Percentiles rank a stretch among this genome's conserved stretches.
Evolutionary conservation across 1,140 invertebrate genomes (phyloP).

Genomic region (Caerostris extrusa): DNA sequence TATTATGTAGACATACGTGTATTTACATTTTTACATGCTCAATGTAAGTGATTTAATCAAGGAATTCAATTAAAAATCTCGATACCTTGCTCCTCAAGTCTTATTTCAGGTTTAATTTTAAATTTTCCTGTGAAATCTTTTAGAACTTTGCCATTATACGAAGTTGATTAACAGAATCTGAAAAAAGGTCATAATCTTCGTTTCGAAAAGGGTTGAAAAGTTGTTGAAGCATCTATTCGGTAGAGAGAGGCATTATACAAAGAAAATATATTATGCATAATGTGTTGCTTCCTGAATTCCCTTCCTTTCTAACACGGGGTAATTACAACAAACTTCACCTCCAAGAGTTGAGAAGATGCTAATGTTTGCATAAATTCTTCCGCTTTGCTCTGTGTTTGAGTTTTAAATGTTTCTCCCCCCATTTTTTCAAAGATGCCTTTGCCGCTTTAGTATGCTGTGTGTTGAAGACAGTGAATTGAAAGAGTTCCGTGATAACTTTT

Average conservation of each 20-base stretch:
- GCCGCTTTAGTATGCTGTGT: no score
- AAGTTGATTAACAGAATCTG: background rate
- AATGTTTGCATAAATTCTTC: slow-evolving; percentile 9
- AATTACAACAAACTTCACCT: background rate
- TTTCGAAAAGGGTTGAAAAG: background rate
- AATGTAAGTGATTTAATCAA: no score
- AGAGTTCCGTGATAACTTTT: no score
- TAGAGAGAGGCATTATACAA: background rate
- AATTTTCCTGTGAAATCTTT: background rate
- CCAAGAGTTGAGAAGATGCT: background rate
- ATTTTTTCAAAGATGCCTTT: no score
- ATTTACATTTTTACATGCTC: no score
- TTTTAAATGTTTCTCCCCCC: no score
- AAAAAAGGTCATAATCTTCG: background rate
- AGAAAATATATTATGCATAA: slow-evolving; percentile 16
- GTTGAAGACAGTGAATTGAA: no score
- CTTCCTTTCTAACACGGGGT: background rate
- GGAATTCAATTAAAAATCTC: no score
- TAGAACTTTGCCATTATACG: background rate
- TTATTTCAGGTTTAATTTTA: no score
- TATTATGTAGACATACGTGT: no score
- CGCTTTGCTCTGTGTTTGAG: background rate
- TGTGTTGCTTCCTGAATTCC: background rate
- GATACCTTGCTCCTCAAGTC: no score
- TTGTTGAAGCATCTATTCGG: background rate